Conservation (phyloP, 1,140 invertebrate species). For the Bombus soroeensis region DNA sequence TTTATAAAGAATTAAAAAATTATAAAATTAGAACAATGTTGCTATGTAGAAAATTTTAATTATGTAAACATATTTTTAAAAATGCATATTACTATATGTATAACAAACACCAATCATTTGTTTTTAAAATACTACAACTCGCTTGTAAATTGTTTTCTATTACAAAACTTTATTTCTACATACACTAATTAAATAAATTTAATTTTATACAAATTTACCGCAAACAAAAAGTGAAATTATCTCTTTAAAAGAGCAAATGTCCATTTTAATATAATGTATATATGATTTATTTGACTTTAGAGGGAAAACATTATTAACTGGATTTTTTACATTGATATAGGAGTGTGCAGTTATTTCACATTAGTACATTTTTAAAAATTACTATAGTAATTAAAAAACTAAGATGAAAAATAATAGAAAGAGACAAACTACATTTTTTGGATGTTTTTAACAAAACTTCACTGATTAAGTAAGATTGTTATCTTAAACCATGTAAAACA, state of each 20-base stretch:
- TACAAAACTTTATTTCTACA: not conserved
- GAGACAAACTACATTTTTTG: not conserved
- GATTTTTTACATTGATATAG: constrained; percentile 50
- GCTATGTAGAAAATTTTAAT: constrained; percentile 19
- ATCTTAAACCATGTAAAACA: not conserved
- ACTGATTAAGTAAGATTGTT: constrained; percentile 5
- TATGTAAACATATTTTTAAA: constrained; percentile 32
- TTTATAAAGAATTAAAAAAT: constrained; percentile 16
- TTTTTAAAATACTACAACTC: constrained; percentile 17
- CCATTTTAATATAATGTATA: constrained; percentile 42
- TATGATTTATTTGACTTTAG: not conserved
- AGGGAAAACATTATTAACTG: constrained; percentile 25
- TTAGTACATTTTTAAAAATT: constrained; percentile 2
- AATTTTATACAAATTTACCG: not conserved
- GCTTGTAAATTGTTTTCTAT: not conserved
- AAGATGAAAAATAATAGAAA: constrained; percentile 15
- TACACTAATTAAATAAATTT: not conserved
- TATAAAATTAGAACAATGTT: constrained; percentile 29
- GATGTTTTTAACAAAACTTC: not conserved
- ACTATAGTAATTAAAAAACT: constrained; percentile 8
- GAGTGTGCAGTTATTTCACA: constrained; percentile 19
- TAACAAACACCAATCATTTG: constrained; percentile 37
- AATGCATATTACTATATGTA: not conserved
- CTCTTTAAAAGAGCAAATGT: not conserved
- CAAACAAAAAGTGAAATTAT: not conserved